phyloP scores from a whole-genome alignment of 2,113 vertebrate species.

The Leptobrachium leishanense region DNA sequence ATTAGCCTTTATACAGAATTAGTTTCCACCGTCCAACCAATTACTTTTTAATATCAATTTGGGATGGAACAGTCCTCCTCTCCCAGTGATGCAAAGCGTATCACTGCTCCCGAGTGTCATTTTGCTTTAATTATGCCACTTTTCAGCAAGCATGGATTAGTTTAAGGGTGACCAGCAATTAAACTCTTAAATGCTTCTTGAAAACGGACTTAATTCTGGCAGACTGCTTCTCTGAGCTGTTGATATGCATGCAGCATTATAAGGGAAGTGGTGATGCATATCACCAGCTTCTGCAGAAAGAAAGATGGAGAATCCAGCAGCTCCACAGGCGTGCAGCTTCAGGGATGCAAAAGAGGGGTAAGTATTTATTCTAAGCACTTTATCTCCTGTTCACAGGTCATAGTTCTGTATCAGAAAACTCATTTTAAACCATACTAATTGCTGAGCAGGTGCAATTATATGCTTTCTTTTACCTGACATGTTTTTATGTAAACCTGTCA shows the following conservation, averaged over 20 bases:
- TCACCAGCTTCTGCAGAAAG: not conserved
- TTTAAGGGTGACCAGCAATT: not conserved
- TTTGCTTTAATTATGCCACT: not conserved
- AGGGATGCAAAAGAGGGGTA: not conserved
- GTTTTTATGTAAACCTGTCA: too few species aligned
- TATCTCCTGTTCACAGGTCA: not conserved
- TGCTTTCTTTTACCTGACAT: too few species aligned
- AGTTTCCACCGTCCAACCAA: too few species aligned
- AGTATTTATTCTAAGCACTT: not conserved
- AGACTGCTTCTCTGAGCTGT: not conserved
- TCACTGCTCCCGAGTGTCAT: not conserved
- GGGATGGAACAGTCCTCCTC: not conserved
- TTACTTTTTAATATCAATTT: too few species aligned
- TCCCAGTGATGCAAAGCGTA: not conserved
- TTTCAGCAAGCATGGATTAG: not conserved
- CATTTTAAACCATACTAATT: too few species aligned
- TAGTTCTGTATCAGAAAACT: not conserved
- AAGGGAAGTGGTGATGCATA: not conserved
- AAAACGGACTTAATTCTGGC: not conserved
- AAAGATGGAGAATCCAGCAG: not conserved
- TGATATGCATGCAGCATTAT: not conserved
- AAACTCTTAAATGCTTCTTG: not conserved
- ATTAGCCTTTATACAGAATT: too few species aligned
- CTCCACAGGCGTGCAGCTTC: not conserved
- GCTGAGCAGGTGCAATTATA: too few species aligned